Percentiles rank a stretch among this genome's conserved stretches.
Conservation (phyloP, 64 coral and sea anemone genomes). For the Porites australiensis region DNA sequence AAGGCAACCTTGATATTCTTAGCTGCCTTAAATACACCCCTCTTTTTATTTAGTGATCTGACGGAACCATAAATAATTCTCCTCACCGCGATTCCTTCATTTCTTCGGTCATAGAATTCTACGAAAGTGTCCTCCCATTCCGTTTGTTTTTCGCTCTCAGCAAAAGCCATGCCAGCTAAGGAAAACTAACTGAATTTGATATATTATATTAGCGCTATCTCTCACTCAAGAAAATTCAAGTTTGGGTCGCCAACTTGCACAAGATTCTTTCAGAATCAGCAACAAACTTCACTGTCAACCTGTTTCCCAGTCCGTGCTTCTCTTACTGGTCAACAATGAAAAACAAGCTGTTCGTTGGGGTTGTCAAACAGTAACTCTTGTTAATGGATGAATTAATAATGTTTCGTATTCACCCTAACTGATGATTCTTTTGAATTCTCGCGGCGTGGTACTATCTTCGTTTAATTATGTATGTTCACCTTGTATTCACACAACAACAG, state of each 20-base stretch:
- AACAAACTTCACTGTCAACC: neutral
- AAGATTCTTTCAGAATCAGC: neutral
- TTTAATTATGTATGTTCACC: slow-evolving; percentile 11
- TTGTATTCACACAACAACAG: neutral
- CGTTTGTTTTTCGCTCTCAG: neutral
- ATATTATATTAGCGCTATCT: too few species aligned
- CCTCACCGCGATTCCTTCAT: too few species aligned
- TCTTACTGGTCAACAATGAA: neutral
- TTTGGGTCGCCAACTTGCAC: neutral
- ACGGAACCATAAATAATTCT: too few species aligned
- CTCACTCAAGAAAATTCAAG: too few species aligned
- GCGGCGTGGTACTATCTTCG: neutral
- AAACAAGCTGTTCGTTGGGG: neutral
- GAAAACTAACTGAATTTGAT: too few species aligned
- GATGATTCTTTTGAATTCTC: neutral
- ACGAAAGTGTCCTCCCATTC: neutral
- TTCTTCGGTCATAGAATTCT: neutral
- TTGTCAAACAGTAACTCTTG: neutral
- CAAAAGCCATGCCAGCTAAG: too few species aligned
- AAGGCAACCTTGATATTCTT: too few species aligned
- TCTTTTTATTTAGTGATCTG: too few species aligned
- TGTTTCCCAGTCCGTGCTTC: too few species aligned
- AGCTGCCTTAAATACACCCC: too few species aligned
- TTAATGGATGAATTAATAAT: neutral
- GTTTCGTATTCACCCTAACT: neutral